Percentiles rank a stretch among this genome's conserved stretches.
Conservation (phyloP, 2,888 invertebrate genomes). For the Eristalis intricaria region DNA sequence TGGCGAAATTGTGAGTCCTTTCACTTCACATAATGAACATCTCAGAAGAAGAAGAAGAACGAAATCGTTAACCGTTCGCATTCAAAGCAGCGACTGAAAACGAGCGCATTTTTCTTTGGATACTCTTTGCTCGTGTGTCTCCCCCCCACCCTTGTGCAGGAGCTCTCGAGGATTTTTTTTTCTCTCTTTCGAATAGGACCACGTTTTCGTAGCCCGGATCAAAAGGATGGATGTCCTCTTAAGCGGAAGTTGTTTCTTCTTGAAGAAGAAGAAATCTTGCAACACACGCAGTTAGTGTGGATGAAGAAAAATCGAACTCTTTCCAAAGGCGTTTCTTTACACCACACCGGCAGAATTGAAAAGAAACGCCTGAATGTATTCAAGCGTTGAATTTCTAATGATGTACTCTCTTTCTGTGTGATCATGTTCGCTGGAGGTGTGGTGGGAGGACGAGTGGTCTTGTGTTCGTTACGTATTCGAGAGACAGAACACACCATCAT, state of each 20-base stretch:
- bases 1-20: not conserved
- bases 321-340: slow-evolving; percentile 5
- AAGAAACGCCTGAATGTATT: slow-evolving; percentile 12
- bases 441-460: not conserved
- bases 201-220: not conserved
- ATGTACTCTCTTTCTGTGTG: not conserved
- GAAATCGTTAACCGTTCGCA: slow-evolving; percentile 14
- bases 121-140: too few species aligned
- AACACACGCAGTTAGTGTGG: slow-evolving; percentile 21
- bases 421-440: not conserved
- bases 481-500: not conserved
- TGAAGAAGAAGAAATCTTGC: slow-evolving; percentile 22
- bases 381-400: slow-evolving; percentile 44
- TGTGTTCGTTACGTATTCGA: slow-evolving; percentile 6
- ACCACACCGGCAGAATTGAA: slow-evolving; percentile 1
- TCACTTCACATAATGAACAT: slow-evolving; percentile 9
- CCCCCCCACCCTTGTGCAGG: not conserved
- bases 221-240: slow-evolving; percentile 22
- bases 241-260: slow-evolving; percentile 36
- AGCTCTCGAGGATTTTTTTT: not conserved
- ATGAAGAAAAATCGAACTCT: slow-evolving; percentile 21
- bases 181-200: not conserved
- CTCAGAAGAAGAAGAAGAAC: not conserved
- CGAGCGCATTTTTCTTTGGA: not conserved
- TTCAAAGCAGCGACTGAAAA: slow-evolving; percentile 1